A percentile compares a stretch with the other conserved stretches of the same genome.
Conservation (phyloP, 2,888 invertebrate species). For the Netelia inedita region DNA sequence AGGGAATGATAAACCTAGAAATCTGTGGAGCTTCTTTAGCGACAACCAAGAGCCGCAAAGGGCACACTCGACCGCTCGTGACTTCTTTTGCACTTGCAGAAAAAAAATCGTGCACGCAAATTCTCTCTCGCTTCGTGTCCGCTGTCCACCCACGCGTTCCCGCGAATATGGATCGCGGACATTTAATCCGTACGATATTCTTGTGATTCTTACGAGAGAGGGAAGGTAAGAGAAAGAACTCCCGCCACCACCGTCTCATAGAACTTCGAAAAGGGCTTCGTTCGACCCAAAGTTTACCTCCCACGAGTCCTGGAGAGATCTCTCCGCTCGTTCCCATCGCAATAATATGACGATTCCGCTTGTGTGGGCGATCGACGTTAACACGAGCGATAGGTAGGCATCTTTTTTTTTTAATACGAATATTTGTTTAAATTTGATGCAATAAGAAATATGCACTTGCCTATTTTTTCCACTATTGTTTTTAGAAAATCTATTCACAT, state of each 20-base stretch:
- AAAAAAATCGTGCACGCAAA: constrained; percentile 1
- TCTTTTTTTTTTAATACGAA: background rate
- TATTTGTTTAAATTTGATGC: background rate
- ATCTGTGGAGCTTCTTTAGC: background rate
- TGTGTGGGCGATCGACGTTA: constrained; percentile 15
- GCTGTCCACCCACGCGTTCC: constrained; percentile 81
- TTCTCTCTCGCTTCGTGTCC: constrained; percentile 76
- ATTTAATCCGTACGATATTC: constrained; percentile 74
- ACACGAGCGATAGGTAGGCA: constrained; percentile 5
- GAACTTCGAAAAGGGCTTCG: constrained; percentile 13
- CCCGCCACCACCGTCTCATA: background rate
- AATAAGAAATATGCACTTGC: background rate
- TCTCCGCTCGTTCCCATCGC: background rate
- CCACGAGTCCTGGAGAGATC: constrained; percentile 54
- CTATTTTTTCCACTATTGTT: too few species aligned
- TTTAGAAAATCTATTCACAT: background rate
- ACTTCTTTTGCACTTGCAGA: background rate
- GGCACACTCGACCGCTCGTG: background rate
- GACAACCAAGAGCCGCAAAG: background rate
- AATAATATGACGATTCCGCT: constrained; percentile 15
- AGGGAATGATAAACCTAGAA: constrained; percentile 4
- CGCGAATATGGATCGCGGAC: constrained; percentile 80
- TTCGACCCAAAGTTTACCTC: constrained; percentile 52
- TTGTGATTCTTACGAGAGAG: background rate
- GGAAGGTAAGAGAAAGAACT: constrained; percentile 1